Percentiles rank a stretch among this genome's conserved stretches.
Conservation (phyloP, 2,888 invertebrate species). For the Mesorhabditis belari region DNA sequence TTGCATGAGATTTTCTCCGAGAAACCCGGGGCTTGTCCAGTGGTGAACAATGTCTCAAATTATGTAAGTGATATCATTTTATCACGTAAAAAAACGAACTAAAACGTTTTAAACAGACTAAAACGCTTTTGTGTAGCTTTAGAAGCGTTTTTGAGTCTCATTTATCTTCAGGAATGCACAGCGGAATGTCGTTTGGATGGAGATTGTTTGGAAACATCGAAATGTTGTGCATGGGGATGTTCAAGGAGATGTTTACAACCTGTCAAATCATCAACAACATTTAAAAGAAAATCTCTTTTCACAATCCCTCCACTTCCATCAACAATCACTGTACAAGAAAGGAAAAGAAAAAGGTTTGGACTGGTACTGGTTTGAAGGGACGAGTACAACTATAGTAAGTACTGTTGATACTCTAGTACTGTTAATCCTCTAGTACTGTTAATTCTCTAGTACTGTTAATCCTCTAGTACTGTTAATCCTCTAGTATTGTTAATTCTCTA, state of each 20-base stretch:
- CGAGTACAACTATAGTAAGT: no score
- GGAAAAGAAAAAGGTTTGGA: slow-evolving; percentile 43
- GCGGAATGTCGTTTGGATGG: slow-evolving; percentile 53
- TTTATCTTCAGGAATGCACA: slow-evolving; percentile 50
- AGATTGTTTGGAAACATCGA: slow-evolving; percentile 52
- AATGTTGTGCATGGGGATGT: slow-evolving; percentile 54
- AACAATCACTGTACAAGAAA: slow-evolving; percentile 40
- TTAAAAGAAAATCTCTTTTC: slow-evolving; percentile 1
- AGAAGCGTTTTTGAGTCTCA: background rate
- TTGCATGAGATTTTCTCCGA: slow-evolving; percentile 45
- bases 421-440: no score
- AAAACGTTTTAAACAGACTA: background rate
- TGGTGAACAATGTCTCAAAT: slow-evolving; percentile 21
- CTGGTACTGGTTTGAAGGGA: slow-evolving; percentile 49
- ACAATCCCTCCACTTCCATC: slow-evolving; percentile 28
- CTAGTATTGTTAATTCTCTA: no score
- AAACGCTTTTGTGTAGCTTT: background rate
- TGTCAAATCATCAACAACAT: background rate
- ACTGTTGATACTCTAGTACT: no score
- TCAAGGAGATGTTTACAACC: slow-evolving; percentile 35
- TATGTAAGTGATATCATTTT: slow-evolving; percentile 17
- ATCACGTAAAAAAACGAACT: background rate
- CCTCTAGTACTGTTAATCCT: no score
- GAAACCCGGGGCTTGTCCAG: slow-evolving; percentile 54
- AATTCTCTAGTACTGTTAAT: no score